Base-by-base conservation (phyloP, 2,797 vertebrate genomes). In the Aulostomus chinensis region DNA sequence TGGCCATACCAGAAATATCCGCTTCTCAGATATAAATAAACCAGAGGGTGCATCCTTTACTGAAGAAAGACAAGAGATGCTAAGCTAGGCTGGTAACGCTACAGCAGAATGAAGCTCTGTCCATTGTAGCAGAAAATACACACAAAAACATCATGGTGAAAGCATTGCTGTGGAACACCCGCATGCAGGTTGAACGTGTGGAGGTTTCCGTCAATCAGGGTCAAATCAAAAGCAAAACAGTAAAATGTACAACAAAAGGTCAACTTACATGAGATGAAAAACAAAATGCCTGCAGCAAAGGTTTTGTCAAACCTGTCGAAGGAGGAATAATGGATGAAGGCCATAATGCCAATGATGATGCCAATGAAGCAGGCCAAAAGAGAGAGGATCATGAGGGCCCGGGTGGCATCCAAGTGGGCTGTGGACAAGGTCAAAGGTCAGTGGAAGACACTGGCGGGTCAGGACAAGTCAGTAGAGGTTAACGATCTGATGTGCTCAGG, bases 261-360 rank as follows among this genome's bases (percentile, higher is more conserved):
- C 30, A 25, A 85, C 90, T 92, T 70, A 92, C 88, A 87, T 68
- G 88, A 90, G 85, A 88, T 88, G 84, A 90, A 91, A 63, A 91
- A 92, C 58, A 92, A 68, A 32, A 88, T 81, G 76, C 90, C 85
- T 80, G 90, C 88, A 68, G 89, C 88, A 66, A 91, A 92, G 78
- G 87, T 88, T 77, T 90, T 90, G 69, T 91, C 88, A 63, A 90
- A 89, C 47, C 86, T 78, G 72, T 90, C 83, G 48, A 90, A 90
- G 62, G 83, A 90, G 38, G 89, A 90, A 77, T 89, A 90, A 52
- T 87, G 88, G 58, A 90, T 88, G 74, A 91, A 91, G 36, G 89
- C 90, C 86, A 89, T 89, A n/a, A 92, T 83, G 49, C 89, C 89
- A 4, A 89, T 72, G 71, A 91, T 83, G 66, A 91, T 87, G 28